Percentiles rank a stretch among this genome's conserved stretches.
These are phyloP conservation scores for Arothron firmamentum DNA, from an alignment of 2,113 vertebrate genomes.

Conservation along the genomic window DNA sequence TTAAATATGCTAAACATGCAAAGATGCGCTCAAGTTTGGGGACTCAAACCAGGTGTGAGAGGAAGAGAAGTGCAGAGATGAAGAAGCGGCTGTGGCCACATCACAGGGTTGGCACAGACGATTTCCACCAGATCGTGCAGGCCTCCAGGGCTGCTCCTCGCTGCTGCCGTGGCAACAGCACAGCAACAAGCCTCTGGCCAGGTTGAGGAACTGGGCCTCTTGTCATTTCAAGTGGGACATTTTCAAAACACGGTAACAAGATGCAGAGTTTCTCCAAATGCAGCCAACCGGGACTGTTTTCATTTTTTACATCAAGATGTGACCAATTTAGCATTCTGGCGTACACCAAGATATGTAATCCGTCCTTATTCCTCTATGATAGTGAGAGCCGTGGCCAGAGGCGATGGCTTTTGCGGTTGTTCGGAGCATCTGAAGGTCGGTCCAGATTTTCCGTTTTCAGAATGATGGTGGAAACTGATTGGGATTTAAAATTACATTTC, in stretches of 20 bases:
- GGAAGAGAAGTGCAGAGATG: slow-evolving; percentile 44
- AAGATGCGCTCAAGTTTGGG: background rate
- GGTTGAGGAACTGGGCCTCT: slow-evolving; percentile 42
- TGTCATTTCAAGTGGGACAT: slow-evolving; percentile 26
- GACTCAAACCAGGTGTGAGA: slow-evolving; percentile 27
- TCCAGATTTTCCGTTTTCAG: background rate
- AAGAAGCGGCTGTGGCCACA: slow-evolving; percentile 38
- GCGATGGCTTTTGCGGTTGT: background rate
- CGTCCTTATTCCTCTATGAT: background rate
- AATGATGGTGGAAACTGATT: background rate
- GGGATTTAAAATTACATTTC: no score
- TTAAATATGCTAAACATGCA: background rate
- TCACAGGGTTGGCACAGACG: slow-evolving; percentile 70
- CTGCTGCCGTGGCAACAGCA: slow-evolving; percentile 62
- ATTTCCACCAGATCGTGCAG: slow-evolving; percentile 66
- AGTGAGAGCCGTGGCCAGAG: background rate
- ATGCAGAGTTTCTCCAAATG: slow-evolving; percentile 32
- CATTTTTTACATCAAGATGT: slow-evolving; percentile 18
- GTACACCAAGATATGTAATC: slow-evolving; percentile 6
- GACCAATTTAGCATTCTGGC: slow-evolving; percentile 11
- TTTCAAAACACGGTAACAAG: slow-evolving; percentile 22
- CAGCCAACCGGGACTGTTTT: slow-evolving; percentile 34
- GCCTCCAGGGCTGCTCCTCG: slow-evolving; percentile 49
- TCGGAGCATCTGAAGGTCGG: background rate
- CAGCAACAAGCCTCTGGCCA: slow-evolving; percentile 56